Percentiles rank a stretch among this genome's conserved stretches.
phyloP scores from a whole-genome alignment of 1,140 invertebrate genomes.

The Trissolcus basalis region DNA sequence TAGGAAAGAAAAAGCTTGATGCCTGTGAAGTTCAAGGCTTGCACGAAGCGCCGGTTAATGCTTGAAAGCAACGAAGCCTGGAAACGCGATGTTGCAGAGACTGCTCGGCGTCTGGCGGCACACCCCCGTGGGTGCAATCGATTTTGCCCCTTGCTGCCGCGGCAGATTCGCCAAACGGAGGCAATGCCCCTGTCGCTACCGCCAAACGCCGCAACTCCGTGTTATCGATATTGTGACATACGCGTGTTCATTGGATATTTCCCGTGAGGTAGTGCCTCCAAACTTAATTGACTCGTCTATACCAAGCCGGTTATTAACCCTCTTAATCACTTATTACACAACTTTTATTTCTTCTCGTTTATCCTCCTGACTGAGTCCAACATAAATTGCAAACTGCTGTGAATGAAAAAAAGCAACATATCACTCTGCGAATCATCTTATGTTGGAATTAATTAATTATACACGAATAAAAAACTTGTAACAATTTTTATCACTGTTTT shows the following conservation, averaged over 20 bases:
- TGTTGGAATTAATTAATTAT: too few relatives aligned
- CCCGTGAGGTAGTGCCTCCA: not conserved
- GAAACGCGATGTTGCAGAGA: constrained; percentile 41
- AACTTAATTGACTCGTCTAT: constrained; percentile 25
- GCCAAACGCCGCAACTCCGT: constrained; percentile 24
- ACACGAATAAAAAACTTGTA: too few relatives aligned
- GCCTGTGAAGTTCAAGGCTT: constrained; percentile 42
- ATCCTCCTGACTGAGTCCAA: too few relatives aligned
- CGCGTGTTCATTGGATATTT: constrained; percentile 7
- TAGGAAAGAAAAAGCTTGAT: not conserved
- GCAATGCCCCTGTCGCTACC: constrained; percentile 11
- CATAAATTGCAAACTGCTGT: too few relatives aligned
- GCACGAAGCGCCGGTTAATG: constrained; percentile 21
- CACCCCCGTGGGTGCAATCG: constrained; percentile 56
- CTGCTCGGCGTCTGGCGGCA: constrained; percentile 53
- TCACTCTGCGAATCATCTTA: too few relatives aligned
- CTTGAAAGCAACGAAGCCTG: constrained; percentile 28
- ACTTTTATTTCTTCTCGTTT: not conserved
- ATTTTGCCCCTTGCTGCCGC: constrained; percentile 56
- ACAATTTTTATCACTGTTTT: too few relatives aligned
- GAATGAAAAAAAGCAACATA: too few relatives aligned
- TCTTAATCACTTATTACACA: not conserved
- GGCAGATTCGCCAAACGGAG: constrained; percentile 24
- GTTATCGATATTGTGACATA: constrained; percentile 42
- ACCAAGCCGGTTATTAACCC: not conserved